Percentiles rank a stretch among this genome's conserved stretches.
These are phyloP conservation scores for Pluvialis apricaria DNA, from an alignment of 2,113 vertebrate genomes.

Conservation along the genomic window DNA sequence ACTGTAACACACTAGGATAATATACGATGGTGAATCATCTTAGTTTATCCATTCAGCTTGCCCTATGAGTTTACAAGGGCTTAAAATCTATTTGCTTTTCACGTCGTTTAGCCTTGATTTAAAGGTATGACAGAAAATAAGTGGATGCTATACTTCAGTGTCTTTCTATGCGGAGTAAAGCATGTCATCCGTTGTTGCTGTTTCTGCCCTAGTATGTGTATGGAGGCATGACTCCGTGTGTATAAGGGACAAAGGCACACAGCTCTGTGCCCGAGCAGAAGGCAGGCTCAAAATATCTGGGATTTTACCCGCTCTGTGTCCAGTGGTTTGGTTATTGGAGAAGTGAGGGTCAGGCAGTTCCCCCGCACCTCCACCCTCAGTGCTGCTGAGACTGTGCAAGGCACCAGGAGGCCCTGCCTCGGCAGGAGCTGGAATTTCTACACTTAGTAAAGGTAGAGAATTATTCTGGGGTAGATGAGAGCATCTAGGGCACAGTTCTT, in stretches of 20 bases:
- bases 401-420: not conserved
- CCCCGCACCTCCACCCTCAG: not conserved
- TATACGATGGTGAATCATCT: not conserved
- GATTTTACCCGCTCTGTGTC: not conserved
- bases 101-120: constrained; percentile 46
- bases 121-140: constrained; percentile 20
- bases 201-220: not conserved
- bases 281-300: not conserved
- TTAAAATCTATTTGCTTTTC: constrained; percentile 48
- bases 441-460: not conserved
- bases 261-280: not conserved
- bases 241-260: not conserved
- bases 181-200: not conserved
- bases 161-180: not conserved
- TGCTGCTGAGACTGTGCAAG: not conserved
- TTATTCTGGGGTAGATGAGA: not conserved
- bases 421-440: not conserved
- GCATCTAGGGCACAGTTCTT: not conserved
- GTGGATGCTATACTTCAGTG: not conserved
- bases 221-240: not conserved
- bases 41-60: constrained; percentile 45
- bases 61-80: constrained; percentile 32
- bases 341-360: not conserved
- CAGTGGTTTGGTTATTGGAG: not conserved
- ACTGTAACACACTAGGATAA: not conserved